Evolutionary conservation across 2,113 vertebrate genomes (phyloP), one percentile per base, ranked within the genome.

Genomic region (Tiliqua scincoides): DNA sequence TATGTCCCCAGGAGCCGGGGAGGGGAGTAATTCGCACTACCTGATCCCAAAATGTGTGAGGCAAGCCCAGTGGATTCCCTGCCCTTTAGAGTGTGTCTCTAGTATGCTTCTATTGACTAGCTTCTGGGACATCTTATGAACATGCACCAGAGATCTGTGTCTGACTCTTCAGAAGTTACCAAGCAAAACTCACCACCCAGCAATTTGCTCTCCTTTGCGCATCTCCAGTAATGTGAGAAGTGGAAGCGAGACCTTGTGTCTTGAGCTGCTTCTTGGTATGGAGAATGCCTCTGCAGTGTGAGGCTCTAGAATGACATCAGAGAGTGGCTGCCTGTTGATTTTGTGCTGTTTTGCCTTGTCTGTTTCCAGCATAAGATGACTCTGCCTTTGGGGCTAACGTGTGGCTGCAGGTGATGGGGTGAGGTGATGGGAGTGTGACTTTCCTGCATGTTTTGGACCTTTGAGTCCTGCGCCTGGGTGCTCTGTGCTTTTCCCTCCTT

Each of bases 401-500:
- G 17, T 0, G 0, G 59, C 32, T 9, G 12, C 18, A 68, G 82
- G 61, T 30, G 2, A 17, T 0, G 1, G 6, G 37, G 73, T 82
- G 71, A 71, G 65, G 5, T 1, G 11, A 9, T 12, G 6, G 85
- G 35, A 12, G 73, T 77, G 82, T 71, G 35, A 62, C 18, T 81
- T 40, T 57, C 9, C 32, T 30, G 83, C 30, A 25, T 63, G 83
- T 20, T 1, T 71, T 37, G 32, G 71, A 0, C 74, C 90, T 1
- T 68, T 48, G 40, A 73, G 0, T 80, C 86, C n/a, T 11, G 1
- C 37, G 63, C 12, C 63, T 48, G 21, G 8, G 48, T 61, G 25
- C 59, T 75, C n/a, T 3, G n/a, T 40, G 40, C 18, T 17, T 80
- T 1, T 9, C 12, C 72, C 6, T 1, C 37, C 32, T 2, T 23